Base-by-base conservation (phyloP, 2,113 vertebrate genomes). In the Furnarius figulus region DNA sequence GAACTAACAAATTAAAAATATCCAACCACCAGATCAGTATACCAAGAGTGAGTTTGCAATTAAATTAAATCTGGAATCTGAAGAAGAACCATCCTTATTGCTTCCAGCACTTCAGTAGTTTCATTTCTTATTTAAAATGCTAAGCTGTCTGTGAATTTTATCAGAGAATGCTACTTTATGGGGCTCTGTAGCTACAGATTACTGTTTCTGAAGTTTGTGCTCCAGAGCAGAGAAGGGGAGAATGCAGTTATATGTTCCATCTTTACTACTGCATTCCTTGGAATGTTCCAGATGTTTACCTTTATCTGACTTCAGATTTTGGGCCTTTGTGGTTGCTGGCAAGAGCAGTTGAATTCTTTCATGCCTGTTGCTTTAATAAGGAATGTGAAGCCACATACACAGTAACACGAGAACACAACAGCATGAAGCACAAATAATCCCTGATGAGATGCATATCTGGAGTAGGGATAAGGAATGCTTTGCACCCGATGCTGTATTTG, bases 291-390 rank as follows among this genome's bases (percentile, higher is more conserved):
- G 92, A 96, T 98, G 98, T 98, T 99, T 98, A 99, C 98, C 98
- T 98, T 98, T 95, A 96, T 90, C 96, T 97, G 96, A 95, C 95
- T 96, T 97, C 79, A 98, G 97, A 97, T 97, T 96, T 94, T 97
- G 97, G 98, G 98, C 96, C 97, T 98, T 97, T 98, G 98, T 95
- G 98, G 98, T 98, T 98, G 95, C 98, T 99, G 98, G 98, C 98
- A 98, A 94, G 89, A 94, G 50, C 76, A 89, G 46, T 58, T 95
- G 97, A 97, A 99, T 99, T 98, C 98, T 98, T 98, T 97, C 96
- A 71, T 97, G 98, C 98, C 98, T 98, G 95, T 98, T 98, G 98
- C 97, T 98, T 98, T 98, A 98, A 98, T 98, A 98, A 98, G 97
- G 96, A 98, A 98, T 98, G 98, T 96, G 97, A 98, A 98, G 96